Evolutionary conservation across 2,888 invertebrate genomes (phyloP).

Genomic region (Drosophila acutilabella): DNA sequence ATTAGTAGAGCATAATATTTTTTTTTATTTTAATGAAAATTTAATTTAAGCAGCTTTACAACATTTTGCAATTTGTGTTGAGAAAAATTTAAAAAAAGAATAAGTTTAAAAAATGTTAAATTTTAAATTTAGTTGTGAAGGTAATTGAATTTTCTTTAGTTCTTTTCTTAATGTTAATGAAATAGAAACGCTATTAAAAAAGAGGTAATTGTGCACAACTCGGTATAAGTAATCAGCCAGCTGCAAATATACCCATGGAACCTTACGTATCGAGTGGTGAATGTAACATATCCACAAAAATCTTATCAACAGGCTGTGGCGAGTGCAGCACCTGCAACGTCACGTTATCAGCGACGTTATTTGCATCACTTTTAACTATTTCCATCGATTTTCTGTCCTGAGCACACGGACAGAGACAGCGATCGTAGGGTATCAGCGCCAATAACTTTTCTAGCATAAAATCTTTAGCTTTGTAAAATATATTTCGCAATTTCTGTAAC

Average conservation of each 20-base stretch:
- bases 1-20: no score
- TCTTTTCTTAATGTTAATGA: no score
- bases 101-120: no score
- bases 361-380: constrained; percentile 46
- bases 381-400: constrained; percentile 82
- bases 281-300: constrained; percentile 3
- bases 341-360: constrained; percentile 35
- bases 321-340: constrained; percentile 45
- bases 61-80: no score
- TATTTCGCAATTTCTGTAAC: constrained; percentile 41
- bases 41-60: no score
- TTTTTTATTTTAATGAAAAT: no score
- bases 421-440: constrained; percentile 33
- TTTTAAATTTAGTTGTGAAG: no score
- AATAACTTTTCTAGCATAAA: constrained; percentile 68
- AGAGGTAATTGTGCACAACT: no score
- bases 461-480: constrained; percentile 49
- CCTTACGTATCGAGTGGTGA: constrained; percentile 42
- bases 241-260: constrained; percentile 4
- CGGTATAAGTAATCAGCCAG: not conserved
- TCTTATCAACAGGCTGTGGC: constrained; percentile 28
- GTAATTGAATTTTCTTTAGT: no score
- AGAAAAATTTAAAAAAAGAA: no score
- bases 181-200: no score
- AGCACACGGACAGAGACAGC: constrained; percentile 63